Evolutionary conservation across 2,797 vertebrate genomes (phyloP).

Genomic region (Gadopsis bispinosus): DNA sequence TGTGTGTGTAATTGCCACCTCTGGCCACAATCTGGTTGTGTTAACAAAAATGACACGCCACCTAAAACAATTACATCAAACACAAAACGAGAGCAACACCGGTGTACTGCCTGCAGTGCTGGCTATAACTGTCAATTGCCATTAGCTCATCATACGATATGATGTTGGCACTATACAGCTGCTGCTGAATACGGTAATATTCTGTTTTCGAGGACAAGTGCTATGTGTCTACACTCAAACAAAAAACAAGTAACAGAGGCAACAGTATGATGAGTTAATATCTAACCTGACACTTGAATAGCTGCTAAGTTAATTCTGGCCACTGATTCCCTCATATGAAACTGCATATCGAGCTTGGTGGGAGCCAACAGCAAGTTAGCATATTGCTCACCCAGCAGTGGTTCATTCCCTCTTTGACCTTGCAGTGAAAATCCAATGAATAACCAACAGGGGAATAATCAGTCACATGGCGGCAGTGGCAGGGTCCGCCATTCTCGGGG

Average conservation of each 20-base stretch:
- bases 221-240: slow-evolving; percentile 1
- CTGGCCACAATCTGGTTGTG: slow-evolving; percentile 60
- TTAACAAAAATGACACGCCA: slow-evolving; percentile 71
- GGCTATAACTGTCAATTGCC: slow-evolving; percentile 59
- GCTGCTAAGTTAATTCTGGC: slow-evolving; percentile 70
- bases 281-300: slow-evolving; percentile 61
- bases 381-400: slow-evolving; percentile 54
- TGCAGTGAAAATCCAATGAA: slow-evolving; percentile 75
- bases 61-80: slow-evolving; percentile 74
- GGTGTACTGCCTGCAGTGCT: slow-evolving; percentile 51
- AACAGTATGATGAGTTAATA: slow-evolving; percentile 35
- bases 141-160: slow-evolving; percentile 47
- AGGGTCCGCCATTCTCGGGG: slow-evolving; percentile 39
- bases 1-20: slow-evolving; percentile 59
- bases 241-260: slow-evolving; percentile 23
- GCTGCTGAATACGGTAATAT: slow-evolving; percentile 21
- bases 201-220: slow-evolving; percentile 48
- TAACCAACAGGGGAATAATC: slow-evolving; percentile 80
- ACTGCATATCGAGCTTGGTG: slow-evolving; percentile 67
- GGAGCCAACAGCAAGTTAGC: slow-evolving; percentile 49
- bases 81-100: slow-evolving; percentile 33
- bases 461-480: slow-evolving; percentile 56
- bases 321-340: slow-evolving; percentile 54
- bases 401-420: slow-evolving; percentile 63
- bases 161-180: slow-evolving; percentile 42